Percentiles rank a stretch among this genome's conserved stretches.
phyloP scores from a whole-genome alignment of 2,888 invertebrate genomes.

The Ormyrus nitidulus region DNA sequence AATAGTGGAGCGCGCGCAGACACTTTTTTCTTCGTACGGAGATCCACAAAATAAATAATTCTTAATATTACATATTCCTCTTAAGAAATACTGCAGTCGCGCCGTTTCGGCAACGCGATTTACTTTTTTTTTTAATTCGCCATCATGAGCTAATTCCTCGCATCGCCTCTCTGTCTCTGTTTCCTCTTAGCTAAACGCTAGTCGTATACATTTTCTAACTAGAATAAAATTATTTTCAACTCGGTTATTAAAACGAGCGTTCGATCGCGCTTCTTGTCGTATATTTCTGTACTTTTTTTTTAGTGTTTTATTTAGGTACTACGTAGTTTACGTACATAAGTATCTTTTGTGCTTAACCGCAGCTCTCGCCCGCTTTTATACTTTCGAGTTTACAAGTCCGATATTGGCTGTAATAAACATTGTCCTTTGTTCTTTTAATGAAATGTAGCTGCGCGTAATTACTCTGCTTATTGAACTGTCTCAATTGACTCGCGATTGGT shows the following conservation, averaged over 20 bases:
- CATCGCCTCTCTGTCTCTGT: constrained; percentile 57
- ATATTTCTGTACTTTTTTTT: constrained; percentile 22
- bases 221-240: constrained; percentile 71
- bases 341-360: constrained; percentile 50
- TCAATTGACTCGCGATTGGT: constrained; percentile 42
- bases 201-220: constrained; percentile 76
- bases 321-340: constrained; percentile 58
- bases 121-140: constrained; percentile 53
- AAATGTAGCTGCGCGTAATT: constrained; percentile 33
- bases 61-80: constrained; percentile 72
- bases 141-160: constrained; percentile 48
- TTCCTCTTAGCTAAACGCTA: constrained; percentile 73
- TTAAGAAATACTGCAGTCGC: constrained; percentile 73
- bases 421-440: constrained; percentile 21
- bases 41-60: constrained; percentile 75
- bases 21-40: constrained; percentile 63
- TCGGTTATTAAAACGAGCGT: constrained; percentile 48
- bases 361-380: constrained; percentile 38
- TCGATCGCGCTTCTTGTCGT: constrained; percentile 45
- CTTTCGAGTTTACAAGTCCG: constrained; percentile 30
- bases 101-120: constrained; percentile 51
- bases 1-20: constrained; percentile 70
- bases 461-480: constrained; percentile 14
- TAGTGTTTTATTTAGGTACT: constrained; percentile 56
- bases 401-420: constrained; percentile 1